Conservation (phyloP, 2,113 vertebrate species). For the Propithecus coquereli region DNA sequence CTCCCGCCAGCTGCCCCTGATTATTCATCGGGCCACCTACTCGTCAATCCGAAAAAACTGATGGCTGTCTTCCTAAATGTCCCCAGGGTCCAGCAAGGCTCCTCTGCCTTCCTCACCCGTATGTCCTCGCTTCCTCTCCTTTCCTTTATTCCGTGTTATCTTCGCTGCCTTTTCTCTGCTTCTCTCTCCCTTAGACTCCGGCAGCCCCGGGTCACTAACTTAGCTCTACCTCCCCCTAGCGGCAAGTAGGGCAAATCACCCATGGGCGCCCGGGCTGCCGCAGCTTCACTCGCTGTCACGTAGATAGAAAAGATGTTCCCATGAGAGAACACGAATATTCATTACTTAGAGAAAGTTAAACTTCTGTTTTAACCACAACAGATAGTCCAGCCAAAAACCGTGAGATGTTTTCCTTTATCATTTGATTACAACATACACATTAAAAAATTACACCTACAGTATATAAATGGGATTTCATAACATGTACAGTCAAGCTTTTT, state of each 20-base stretch:
- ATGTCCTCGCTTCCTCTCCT: background rate
- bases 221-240: conserved; percentile 44
- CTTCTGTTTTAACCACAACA: background rate
- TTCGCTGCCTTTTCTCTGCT: background rate
- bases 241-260: background rate
- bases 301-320: background rate
- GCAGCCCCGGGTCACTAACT: background rate
- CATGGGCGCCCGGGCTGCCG: fast-evolving
- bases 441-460: no score
- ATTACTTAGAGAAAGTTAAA: background rate
- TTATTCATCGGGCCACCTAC: background rate
- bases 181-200: fast-evolving
- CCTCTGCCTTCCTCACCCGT: no score
- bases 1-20: no score
- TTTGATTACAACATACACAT: background rate
- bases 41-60: no score
- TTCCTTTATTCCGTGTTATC: background rate
- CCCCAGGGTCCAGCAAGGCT: background rate
- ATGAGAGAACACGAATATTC: fast-evolving
- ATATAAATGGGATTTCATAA: background rate
- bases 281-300: fast-evolving
- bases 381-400: background rate
- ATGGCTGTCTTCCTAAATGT: background rate
- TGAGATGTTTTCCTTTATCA: background rate
- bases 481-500: background rate